Conservation (phyloP, 64 coral and sea anemone genomes). For the Montipora cactus region DNA sequence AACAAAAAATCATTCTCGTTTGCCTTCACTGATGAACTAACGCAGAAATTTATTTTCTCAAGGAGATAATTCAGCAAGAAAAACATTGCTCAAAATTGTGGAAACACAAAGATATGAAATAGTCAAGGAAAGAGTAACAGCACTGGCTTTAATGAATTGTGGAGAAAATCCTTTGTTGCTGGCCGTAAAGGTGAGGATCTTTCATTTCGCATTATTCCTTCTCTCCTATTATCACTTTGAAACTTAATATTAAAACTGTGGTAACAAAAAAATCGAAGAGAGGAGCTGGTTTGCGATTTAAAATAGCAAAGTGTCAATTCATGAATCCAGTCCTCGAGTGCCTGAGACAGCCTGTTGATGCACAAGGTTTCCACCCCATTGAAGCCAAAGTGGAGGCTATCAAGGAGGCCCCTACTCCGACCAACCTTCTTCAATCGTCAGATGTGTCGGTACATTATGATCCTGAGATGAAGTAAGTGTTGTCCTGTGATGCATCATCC, state of each 20-base stretch:
- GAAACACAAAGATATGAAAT: background rate
- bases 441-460: too few species aligned
- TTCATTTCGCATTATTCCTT: background rate
- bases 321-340: conserved; percentile 22
- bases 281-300: conserved; percentile 26
- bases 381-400: background rate
- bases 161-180: background rate
- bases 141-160: background rate
- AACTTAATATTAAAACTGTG: too few species aligned
- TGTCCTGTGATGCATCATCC: too few species aligned
- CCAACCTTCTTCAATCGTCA: too few species aligned
- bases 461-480: too few species aligned
- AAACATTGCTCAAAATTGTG: background rate
- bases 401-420: background rate
- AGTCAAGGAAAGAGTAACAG: background rate
- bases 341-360: background rate
- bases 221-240: background rate
- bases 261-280: too few species aligned
- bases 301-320: conserved; percentile 22
- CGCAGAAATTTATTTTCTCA: background rate
- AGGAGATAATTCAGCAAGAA: background rate
- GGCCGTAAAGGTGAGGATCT: background rate
- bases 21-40: background rate
- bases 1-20: background rate
- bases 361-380: background rate